Base-by-base conservation (phyloP, 92 coral and sea anemone genomes). In the Palythoa caribaeorum region DNA sequence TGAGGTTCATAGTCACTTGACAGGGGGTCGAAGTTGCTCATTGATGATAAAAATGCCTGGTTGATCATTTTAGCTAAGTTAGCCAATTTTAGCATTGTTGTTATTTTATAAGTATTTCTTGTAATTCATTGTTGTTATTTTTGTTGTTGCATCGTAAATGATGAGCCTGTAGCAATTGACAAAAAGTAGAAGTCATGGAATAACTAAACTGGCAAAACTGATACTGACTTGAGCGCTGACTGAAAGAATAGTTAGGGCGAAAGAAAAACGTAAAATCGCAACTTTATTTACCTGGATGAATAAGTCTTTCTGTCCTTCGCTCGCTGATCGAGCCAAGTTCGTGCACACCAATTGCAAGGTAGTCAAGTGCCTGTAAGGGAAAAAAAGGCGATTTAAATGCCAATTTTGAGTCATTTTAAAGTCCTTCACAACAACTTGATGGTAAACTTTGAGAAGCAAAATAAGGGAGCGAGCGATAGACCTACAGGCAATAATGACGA, bases 271-370 rank as follows among this genome's bases (percentile, higher is more conserved):
- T 28, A 12, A 6, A 19, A 10, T 1, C 11, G 62, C 16, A 8
- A n/a, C 6, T 6, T 6, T 20, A 13, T 79, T 54, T 19, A 97
- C 99, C 97, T 48, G 99, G 98, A 75, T 97, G 93, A 68, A 97
- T 90, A 21, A 97, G 96, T 80, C 99, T 83, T 79, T 97, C 99
- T 16, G 76, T 87, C 79, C 98, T 87, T 66, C 98, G 89, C 74
- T 97, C 99, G 72, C 99, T 97, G 90, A 97, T 97, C 66, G 94
- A 94, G 1, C 97, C 95, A 38, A 97, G 88, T 77, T 97, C 99
- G 71, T 97, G 99, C 11, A 97, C 93, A 9, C 96, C 99, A 76
- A 97, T 97, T 13, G 99, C 93, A 81, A 97, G 85, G 90, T 97
- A 97, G 89, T 97, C 99, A 9, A 97, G 90, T 0, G 92, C 98